phyloP scores from a whole-genome alignment of 2,113 vertebrate species.

The Phaethornis superciliosus region DNA sequence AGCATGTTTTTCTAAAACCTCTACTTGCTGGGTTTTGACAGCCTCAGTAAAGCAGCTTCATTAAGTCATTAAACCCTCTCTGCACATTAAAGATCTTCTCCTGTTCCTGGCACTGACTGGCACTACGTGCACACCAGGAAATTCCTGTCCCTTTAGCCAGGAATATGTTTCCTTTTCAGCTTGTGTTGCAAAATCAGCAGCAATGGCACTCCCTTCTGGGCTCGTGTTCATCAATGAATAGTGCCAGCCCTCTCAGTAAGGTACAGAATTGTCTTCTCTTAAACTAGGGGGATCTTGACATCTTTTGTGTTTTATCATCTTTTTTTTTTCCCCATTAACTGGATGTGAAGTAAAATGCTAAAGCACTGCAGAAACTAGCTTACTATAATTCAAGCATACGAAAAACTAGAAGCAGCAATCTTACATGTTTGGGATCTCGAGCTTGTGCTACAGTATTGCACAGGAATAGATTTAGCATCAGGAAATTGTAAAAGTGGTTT shows the following conservation, averaged over 20 bases:
- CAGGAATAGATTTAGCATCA: neutral
- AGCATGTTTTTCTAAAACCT: neutral
- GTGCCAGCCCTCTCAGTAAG: neutral
- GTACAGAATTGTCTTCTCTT: neutral
- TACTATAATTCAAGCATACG: neutral
- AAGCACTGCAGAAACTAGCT: neutral
- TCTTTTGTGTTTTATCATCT: neutral
- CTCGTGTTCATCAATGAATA: neutral
- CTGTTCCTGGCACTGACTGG: slow-evolving; percentile 3
- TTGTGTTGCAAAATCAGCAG: neutral
- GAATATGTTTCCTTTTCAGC: neutral
- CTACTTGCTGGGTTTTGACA: neutral
- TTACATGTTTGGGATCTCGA: neutral
- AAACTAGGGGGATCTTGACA: neutral
- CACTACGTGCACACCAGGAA: neutral
- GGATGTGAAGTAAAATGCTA: neutral
- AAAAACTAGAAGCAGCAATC: neutral
- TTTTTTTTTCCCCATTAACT: neutral
- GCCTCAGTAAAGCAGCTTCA: slow-evolving; percentile 10
- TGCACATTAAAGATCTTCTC: neutral
- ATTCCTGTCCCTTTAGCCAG: neutral
- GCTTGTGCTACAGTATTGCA: neutral
- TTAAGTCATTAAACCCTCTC: slow-evolving; percentile 16
- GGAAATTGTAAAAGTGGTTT: neutral
- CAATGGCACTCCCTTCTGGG: neutral